Percentiles rank a stretch among this genome's conserved stretches.
These are phyloP conservation scores for Thinocorus orbignyianus DNA, from an alignment of 2,113 vertebrate species.

Conservation along the genomic window DNA sequence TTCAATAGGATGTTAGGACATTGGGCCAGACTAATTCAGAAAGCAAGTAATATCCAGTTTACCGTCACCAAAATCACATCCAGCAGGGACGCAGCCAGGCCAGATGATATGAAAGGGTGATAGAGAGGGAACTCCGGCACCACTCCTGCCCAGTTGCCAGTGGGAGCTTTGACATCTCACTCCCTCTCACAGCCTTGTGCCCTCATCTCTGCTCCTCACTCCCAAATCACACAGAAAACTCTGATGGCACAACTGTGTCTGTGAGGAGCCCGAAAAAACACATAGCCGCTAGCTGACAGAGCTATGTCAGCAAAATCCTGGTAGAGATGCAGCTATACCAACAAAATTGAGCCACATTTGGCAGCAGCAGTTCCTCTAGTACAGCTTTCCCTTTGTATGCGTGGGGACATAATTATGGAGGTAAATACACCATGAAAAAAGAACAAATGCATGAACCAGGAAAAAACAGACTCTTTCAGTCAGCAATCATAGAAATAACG, in stretches of 20 bases:
- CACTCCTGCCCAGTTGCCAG: neutral
- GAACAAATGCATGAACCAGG: neutral
- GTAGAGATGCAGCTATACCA: neutral
- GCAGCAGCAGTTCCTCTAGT: neutral
- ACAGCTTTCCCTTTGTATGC: neutral
- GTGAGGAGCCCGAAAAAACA: neutral
- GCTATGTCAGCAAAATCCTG: neutral
- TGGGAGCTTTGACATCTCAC: neutral
- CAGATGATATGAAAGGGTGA: accelerated
- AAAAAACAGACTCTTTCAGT: neutral
- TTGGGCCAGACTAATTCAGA: neutral
- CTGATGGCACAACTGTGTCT: neutral
- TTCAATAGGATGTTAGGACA: neutral
- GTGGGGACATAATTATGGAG: neutral
- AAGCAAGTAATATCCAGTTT: neutral
- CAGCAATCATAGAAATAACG: neutral
- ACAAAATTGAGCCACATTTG: neutral
- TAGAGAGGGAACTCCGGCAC: neutral
- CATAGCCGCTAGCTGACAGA: neutral
- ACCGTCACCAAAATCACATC: neutral
- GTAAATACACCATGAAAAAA: neutral
- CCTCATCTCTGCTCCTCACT: neutral
- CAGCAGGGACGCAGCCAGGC: neutral
- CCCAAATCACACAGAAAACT: neutral
- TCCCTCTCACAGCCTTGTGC: neutral